Conservation (phyloP, 1,140 invertebrate species). For the Aphaenogaster ashmeadi region DNA sequence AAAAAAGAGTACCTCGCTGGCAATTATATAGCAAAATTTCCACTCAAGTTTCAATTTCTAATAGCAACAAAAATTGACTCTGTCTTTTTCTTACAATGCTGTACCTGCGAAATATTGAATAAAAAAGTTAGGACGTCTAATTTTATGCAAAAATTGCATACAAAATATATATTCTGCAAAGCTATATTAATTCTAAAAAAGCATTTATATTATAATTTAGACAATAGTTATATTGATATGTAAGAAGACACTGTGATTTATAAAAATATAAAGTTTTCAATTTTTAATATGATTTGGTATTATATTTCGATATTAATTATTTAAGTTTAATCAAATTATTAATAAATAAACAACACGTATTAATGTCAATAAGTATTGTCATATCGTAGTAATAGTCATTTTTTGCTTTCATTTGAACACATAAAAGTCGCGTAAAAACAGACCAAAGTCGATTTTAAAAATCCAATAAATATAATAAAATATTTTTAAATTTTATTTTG, state of each 20-base stretch:
- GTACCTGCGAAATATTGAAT: neutral
- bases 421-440: neutral
- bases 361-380: neutral
- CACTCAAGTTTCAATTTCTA: neutral
- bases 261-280: neutral
- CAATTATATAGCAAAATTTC: neutral
- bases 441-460: slow-evolving; percentile 32
- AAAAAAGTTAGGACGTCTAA: neutral
- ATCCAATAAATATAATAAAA: slow-evolving; percentile 12
- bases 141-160: neutral
- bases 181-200: neutral
- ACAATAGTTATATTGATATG: neutral
- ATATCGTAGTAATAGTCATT: neutral
- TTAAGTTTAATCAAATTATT: neutral
- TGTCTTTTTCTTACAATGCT: neutral
- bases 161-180: neutral
- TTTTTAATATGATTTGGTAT: slow-evolving; percentile 2
- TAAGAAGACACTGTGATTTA: neutral
- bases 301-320: neutral
- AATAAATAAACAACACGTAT: neutral
- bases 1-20: neutral
- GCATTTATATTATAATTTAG: neutral
- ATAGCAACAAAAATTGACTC: neutral
- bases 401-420: neutral
- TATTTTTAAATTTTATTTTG: slow-evolving; percentile 10